phyloP scores from a whole-genome alignment of 1,140 invertebrate species.

The Cotesia typhae region DNA sequence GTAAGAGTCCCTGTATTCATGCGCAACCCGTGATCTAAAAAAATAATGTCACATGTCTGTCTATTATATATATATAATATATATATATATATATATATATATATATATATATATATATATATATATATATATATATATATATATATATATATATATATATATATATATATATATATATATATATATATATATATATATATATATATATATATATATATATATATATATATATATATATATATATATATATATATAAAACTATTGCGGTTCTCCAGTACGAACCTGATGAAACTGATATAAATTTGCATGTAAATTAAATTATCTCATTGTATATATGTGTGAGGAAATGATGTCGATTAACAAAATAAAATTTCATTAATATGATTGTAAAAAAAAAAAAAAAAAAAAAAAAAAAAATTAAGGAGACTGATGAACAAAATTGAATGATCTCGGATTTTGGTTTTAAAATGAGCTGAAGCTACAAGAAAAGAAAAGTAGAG shows the following conservation, averaged over 20 bases:
- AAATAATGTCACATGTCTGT: constrained; percentile 25
- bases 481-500: no score
- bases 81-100: no score
- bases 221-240: no score
- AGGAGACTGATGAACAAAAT: no score
- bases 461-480: neutral
- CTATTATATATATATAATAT: constrained; percentile 28
- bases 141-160: no score
- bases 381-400: neutral
- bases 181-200: no score
- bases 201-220: no score
- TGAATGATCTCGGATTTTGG: constrained; percentile 18
- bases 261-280: constrained; percentile 29
- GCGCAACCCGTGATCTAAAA: constrained; percentile 44
- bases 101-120: no score
- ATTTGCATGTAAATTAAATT: constrained; percentile 8
- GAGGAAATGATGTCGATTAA: neutral
- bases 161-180: no score
- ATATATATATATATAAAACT: no score
- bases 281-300: constrained; percentile 1
- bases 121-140: no score
- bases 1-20: constrained; percentile 53
- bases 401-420: neutral
- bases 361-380: no score
- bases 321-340: neutral